phyloP scores from a whole-genome alignment of 2,888 invertebrate genomes.

The Malthinus seriepunctatus region DNA sequence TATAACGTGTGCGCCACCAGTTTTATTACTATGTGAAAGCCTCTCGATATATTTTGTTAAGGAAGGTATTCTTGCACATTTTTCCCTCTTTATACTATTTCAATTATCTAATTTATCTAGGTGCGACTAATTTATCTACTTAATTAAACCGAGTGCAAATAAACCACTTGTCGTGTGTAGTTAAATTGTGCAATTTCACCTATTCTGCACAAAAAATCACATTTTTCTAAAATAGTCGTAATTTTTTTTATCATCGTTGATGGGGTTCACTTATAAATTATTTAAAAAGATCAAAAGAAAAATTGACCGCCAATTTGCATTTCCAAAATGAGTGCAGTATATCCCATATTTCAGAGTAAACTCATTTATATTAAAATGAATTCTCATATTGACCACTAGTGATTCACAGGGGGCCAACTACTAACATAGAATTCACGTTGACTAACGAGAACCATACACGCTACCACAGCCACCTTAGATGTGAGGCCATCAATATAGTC shows the following conservation, averaged over 20 bases:
- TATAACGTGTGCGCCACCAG: conserved; percentile 45
- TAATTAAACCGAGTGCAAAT: no score
- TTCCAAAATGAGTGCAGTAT: conserved; percentile 13
- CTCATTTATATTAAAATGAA: conserved; percentile 47
- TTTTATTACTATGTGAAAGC: conserved; percentile 27
- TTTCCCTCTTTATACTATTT: no score
- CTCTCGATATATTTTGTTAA: no score
- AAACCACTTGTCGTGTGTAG: no score
- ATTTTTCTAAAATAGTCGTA: no score
- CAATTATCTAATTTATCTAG: no score
- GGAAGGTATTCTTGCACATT: no score
- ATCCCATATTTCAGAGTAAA: conserved; percentile 35
- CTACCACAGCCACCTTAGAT: conserved; percentile 31
- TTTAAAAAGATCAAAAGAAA: not conserved
- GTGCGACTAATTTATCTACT: no score
- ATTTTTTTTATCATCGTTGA: no score
- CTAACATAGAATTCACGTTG: conserved; percentile 35
- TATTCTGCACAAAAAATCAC: no score
- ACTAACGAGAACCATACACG: conserved; percentile 41
- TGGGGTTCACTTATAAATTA: no score
- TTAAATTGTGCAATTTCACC: no score
- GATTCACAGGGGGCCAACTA: conserved; percentile 42
- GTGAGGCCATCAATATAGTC: conserved; percentile 35
- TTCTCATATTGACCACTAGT: conserved; percentile 40
- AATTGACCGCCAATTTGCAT: conserved; percentile 16